phyloP scores from a whole-genome alignment of 2,888 invertebrate species.

The Tetrapedia diversipes region DNA sequence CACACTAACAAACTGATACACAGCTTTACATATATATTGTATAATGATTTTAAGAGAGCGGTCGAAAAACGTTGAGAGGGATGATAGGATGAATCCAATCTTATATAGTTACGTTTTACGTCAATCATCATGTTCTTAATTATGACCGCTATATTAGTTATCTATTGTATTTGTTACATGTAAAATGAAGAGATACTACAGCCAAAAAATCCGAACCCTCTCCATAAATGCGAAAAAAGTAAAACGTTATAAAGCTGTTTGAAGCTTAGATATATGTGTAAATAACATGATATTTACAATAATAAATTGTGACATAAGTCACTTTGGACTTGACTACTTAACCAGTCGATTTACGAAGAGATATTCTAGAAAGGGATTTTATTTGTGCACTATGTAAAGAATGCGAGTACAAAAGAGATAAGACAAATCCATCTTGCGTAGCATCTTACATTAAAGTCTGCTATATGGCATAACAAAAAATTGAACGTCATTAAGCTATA shows the following conservation, averaged over 20 bases:
- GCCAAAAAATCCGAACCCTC: constrained; percentile 69
- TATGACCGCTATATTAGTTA: constrained; percentile 77
- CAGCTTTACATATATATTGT: constrained; percentile 66
- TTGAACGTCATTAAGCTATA: constrained; percentile 43
- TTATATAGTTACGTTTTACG: constrained; percentile 72
- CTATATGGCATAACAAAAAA: constrained; percentile 15
- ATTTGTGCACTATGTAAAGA: constrained; percentile 59
- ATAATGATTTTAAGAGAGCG: constrained; percentile 61
- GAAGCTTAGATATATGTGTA: constrained; percentile 81
- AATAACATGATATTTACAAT: constrained; percentile 81
- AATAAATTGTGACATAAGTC: constrained; percentile 78
- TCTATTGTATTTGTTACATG: constrained; percentile 78
- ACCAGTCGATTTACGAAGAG: constrained; percentile 53
- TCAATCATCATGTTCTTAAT: constrained; percentile 74
- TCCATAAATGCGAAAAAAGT: constrained; percentile 65
- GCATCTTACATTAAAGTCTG: constrained; percentile 39
- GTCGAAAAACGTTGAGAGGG: constrained; percentile 47
- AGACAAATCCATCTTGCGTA: constrained; percentile 31
- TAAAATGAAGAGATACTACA: constrained; percentile 71
- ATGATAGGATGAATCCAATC: constrained; percentile 61
- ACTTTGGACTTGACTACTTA: constrained; percentile 68
- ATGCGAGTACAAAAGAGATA: constrained; percentile 62
- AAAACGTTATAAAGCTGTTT: constrained; percentile 75
- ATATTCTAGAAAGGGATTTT: constrained; percentile 50
- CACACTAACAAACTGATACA: constrained; percentile 52